Percentiles rank a stretch among this genome's conserved stretches.
phyloP scores from a whole-genome alignment of 2,113 vertebrate genomes.

The Eulemur rufifrons region DNA sequence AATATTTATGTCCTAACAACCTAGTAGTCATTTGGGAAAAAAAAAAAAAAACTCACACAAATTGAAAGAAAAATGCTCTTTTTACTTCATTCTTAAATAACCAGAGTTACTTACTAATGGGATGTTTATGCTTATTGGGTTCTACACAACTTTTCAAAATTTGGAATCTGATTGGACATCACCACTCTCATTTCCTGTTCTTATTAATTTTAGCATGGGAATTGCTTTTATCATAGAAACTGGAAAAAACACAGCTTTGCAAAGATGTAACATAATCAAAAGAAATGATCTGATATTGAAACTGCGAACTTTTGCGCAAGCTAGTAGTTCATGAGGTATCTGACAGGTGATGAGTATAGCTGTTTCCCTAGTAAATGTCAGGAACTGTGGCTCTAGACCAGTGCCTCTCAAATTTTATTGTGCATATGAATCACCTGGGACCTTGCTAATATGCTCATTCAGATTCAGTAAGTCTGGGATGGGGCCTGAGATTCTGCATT shows the following conservation, averaged over 20 bases:
- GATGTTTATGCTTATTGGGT: not conserved
- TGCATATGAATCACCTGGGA: not conserved
- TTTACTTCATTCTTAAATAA: not conserved
- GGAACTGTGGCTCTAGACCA: not conserved
- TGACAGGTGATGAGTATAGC: not conserved
- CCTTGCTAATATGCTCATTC: not conserved
- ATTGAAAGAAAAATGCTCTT: not conserved
- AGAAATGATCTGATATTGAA: not conserved
- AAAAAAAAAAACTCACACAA: not conserved
- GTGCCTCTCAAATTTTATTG: not conserved
- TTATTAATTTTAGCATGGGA: not conserved
- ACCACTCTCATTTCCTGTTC: not conserved
- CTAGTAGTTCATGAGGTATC: too few relatives aligned
- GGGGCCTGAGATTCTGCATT: not conserved
- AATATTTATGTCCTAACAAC: not conserved
- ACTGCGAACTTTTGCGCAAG: not conserved
- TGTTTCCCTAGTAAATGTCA: not conserved
- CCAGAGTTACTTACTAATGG: not conserved
- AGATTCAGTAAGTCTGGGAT: not conserved
- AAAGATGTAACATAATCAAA: not conserved
- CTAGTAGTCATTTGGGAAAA: not conserved
- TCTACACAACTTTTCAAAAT: not conserved
- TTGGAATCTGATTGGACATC: not conserved
- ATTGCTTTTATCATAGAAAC: not conserved
- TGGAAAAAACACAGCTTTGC: not conserved